Percentiles rank a stretch among this genome's conserved stretches.
These are phyloP conservation scores for Stenchaetothrips biformis DNA, from an alignment of 2,888 invertebrate species.

Conservation along the genomic window DNA sequence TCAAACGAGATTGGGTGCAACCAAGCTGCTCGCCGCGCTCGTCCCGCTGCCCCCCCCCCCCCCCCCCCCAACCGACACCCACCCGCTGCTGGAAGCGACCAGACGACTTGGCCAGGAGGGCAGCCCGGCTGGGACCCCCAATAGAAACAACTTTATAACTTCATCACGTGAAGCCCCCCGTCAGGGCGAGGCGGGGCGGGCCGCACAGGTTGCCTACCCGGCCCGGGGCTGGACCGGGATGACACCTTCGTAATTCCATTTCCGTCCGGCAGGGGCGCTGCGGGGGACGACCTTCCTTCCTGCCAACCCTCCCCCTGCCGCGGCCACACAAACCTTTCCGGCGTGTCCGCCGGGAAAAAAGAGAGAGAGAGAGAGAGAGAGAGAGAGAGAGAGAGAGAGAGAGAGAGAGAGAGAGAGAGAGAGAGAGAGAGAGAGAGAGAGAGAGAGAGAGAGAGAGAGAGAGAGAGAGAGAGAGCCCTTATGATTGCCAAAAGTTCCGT, in stretches of 20 bases:
- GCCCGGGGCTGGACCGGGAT: neutral
- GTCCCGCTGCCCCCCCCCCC: neutral
- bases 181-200: neutral
- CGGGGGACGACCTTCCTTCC: neutral
- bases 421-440: too few relatives aligned
- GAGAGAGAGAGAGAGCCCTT: too few relatives aligned
- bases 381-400: too few relatives aligned
- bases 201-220: neutral
- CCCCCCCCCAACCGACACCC: too few relatives aligned
- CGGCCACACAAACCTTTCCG: neutral
- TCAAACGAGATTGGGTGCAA: constrained; percentile 11
- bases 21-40: neutral
- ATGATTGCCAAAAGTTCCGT: too few relatives aligned
- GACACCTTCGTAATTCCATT: constrained; percentile 19
- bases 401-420: too few relatives aligned
- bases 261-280: neutral
- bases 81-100: neutral
- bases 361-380: too few relatives aligned
- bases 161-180: neutral
- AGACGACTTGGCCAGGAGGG: too few relatives aligned
- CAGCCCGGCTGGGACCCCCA: neutral
- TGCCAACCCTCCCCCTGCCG: neutral
- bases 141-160: constrained; percentile 1
- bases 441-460: too few relatives aligned
- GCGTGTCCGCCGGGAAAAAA: too few relatives aligned